phyloP scores from a whole-genome alignment of 2,797 vertebrate species.

The Uromys caudimaculatus region DNA sequence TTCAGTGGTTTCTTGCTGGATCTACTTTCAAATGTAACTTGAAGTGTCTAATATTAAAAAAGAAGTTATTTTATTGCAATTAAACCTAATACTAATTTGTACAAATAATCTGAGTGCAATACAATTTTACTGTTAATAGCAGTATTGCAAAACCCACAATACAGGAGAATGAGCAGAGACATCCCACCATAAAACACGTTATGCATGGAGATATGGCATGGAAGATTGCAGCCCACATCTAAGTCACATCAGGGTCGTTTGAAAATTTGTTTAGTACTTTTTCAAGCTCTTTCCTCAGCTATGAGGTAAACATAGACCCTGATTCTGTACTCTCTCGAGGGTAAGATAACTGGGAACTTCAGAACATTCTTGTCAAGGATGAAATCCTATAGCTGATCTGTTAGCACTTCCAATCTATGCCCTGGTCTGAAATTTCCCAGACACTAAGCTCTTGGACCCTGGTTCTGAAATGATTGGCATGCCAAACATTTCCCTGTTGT shows the following conservation, averaged over 20 bases:
- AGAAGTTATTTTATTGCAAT: background rate
- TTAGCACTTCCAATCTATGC: background rate
- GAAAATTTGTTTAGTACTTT: background rate
- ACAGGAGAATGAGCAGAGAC: background rate
- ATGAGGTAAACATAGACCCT: background rate
- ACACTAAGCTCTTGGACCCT: background rate
- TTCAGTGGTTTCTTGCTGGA: background rate
- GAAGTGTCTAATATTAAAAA: background rate
- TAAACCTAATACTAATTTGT: background rate
- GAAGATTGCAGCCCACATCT: background rate
- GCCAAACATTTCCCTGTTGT: slow-evolving; percentile 13
- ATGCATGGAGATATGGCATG: background rate
- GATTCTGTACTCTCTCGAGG: background rate
- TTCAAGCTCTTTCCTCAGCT: background rate
- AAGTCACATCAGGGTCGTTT: background rate
- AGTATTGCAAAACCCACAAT: background rate
- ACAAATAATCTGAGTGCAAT: slow-evolving; percentile 14
- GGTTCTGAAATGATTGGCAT: slow-evolving; percentile 5
- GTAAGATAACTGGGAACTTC: background rate
- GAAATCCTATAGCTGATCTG: background rate
- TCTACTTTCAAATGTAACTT: background rate
- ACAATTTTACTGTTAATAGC: background rate
- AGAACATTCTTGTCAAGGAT: background rate
- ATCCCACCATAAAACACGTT: background rate
- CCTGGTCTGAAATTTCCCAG: background rate